A percentile compares a stretch with the other conserved stretches of the same genome.
Evolutionary conservation across 2,888 invertebrate genomes (phyloP).

Genomic region (Ectropis crepuscularia): DNA sequence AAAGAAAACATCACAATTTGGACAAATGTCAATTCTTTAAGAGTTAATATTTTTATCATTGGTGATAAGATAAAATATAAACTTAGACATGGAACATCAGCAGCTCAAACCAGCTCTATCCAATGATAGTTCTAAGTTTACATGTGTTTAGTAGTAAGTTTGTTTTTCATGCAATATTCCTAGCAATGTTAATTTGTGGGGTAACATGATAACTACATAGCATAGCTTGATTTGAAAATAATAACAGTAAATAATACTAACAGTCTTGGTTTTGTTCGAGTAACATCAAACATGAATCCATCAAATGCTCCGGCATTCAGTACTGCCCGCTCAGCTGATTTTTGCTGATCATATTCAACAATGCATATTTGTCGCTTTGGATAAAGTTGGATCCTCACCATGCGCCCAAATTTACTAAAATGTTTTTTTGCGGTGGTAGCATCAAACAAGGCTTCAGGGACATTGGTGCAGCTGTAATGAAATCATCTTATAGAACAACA

Average conservation of each 20-base stretch:
- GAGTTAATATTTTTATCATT: too few species aligned
- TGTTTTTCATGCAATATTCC: too few species aligned
- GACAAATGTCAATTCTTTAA: too few species aligned
- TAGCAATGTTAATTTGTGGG: too few species aligned
- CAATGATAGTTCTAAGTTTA: too few species aligned
- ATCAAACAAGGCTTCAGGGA: conserved; percentile 87
- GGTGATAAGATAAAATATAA: too few species aligned
- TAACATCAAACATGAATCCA: conserved; percentile 86
- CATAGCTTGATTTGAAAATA: not conserved
- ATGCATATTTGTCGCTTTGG: conserved; percentile 87
- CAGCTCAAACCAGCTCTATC: too few species aligned
- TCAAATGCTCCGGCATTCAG: conserved; percentile 86
- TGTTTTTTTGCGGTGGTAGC: conserved; percentile 85
- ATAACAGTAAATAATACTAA: conserved; percentile 50
- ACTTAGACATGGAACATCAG: too few species aligned
- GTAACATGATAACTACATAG: too few species aligned
- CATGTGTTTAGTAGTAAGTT: too few species aligned
- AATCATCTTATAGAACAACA: not conserved
- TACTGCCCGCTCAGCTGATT: conserved; percentile 84
- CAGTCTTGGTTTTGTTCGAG: conserved; percentile 79
- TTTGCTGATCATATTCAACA: conserved; percentile 87
- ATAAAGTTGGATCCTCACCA: conserved; percentile 87
- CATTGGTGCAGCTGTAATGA: conserved; percentile 84
- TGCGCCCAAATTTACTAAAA: conserved; percentile 89
- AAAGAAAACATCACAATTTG: too few species aligned